phyloP scores from a whole-genome alignment of 2,888 invertebrate species.

The Lamellibrachia satsuma region DNA sequence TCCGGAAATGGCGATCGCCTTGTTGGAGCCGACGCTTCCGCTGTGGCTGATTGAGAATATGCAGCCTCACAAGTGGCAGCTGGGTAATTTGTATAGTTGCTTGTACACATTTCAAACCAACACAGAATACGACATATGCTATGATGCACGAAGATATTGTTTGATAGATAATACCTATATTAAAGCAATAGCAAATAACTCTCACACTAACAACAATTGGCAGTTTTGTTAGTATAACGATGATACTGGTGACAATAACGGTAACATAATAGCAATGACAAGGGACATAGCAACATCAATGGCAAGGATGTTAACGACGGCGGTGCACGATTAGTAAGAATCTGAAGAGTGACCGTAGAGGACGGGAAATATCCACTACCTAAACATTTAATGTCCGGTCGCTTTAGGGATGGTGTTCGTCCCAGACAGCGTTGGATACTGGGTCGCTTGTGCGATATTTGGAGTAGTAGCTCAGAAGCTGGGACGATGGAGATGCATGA shows the following conservation, averaged over 20 bases:
- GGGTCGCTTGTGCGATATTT: slow-evolving; percentile 83
- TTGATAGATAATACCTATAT: too few species aligned
- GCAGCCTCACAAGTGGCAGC: slow-evolving; percentile 69
- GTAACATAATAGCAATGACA: too few species aligned
- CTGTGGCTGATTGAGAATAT: slow-evolving; percentile 80
- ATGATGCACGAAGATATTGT: neutral
- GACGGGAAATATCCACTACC: neutral
- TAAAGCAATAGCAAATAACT: too few species aligned
- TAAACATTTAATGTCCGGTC: slow-evolving; percentile 21
- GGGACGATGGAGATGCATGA: slow-evolving; percentile 69
- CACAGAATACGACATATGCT: neutral
- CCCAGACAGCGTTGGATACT: slow-evolving; percentile 85
- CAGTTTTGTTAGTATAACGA: neutral
- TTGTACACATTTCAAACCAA: neutral
- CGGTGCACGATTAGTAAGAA: neutral
- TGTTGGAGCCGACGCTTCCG: slow-evolving; percentile 83
- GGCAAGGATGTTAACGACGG: neutral
- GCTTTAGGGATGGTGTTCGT: slow-evolving; percentile 79
- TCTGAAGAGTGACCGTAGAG: neutral
- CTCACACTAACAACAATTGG: too few species aligned
- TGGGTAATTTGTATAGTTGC: slow-evolving; percentile 64
- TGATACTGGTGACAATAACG: too few species aligned
- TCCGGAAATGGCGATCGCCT: slow-evolving; percentile 83
- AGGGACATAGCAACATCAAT: neutral
- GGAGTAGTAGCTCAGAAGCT: slow-evolving; percentile 74